Evolutionary conservation across 1,140 invertebrate genomes (phyloP).

Genomic region (Macrobrachium nipponense): DNA sequence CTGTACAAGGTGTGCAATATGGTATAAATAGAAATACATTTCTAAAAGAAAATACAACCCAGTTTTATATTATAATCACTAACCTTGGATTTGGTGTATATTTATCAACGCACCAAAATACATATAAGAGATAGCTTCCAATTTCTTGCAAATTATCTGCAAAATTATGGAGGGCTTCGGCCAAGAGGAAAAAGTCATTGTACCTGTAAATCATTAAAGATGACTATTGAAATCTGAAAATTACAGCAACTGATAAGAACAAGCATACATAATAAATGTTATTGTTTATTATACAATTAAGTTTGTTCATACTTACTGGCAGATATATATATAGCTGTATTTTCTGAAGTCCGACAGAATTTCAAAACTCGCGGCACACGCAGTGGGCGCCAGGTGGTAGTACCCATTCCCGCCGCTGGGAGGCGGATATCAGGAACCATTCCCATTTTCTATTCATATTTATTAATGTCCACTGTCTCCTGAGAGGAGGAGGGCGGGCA

Average conservation of each 20-base stretch:
- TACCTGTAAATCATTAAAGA: conserved; percentile 20
- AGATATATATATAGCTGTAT: no score
- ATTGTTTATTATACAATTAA: no score
- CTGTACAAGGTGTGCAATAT: no score
- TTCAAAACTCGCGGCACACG: no score
- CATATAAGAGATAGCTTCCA: conserved; percentile 25
- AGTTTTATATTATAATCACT: background rate
- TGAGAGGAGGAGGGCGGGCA: no score
- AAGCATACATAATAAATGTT: background rate
- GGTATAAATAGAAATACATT: background rate
- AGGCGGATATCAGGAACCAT: no score
- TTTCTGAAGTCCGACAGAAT: no score
- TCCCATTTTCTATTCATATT: no score
- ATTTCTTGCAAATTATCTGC: conserved; percentile 29
- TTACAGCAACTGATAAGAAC: background rate
- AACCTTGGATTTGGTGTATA: conserved; percentile 47
- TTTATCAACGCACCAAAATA: conserved; percentile 37
- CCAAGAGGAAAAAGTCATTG: conserved; percentile 52
- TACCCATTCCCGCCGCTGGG: no score
- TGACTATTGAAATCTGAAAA: background rate
- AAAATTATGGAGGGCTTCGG: conserved; percentile 38
- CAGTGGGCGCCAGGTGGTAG: no score
- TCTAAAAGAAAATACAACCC: background rate
- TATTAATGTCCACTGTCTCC: no score
- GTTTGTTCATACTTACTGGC: no score